Conservation (phyloP, 2,888 invertebrate species). For the Cylindroiulus punctatus region DNA sequence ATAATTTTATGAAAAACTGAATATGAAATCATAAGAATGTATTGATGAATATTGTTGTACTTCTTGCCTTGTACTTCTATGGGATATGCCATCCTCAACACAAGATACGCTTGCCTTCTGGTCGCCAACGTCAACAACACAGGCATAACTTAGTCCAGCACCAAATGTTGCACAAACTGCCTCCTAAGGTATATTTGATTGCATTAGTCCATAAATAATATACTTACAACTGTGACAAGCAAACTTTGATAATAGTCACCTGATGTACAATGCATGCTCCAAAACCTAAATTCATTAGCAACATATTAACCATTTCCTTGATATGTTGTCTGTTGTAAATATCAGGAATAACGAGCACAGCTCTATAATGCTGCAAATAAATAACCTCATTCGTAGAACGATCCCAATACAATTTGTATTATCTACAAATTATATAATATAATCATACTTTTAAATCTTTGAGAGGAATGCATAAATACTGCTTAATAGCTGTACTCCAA, state of each 20-base stretch:
- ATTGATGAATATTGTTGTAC: no score
- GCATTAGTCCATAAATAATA: background rate
- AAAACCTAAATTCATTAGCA: slow-evolving; percentile 84
- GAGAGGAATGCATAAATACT: slow-evolving; percentile 78
- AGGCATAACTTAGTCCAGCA: slow-evolving; percentile 84
- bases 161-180: slow-evolving; percentile 88
- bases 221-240: background rate
- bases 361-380: slow-evolving; percentile 80
- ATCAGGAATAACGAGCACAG: slow-evolving; percentile 88
- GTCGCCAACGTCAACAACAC: slow-evolving; percentile 94
- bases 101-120: slow-evolving; percentile 96
- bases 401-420: background rate
- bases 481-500: slow-evolving; percentile 83
- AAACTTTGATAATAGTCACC: slow-evolving; percentile 67
- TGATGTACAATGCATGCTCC: slow-evolving; percentile 85
- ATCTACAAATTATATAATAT: slow-evolving; percentile 6
- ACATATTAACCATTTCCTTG: slow-evolving; percentile 82
- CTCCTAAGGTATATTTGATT: slow-evolving; percentile 71
- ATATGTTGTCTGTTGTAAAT: slow-evolving; percentile 87
- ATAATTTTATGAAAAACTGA: no score
- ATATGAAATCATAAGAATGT: no score
- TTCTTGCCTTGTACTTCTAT: slow-evolving; percentile 77
- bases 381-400: slow-evolving; percentile 50
- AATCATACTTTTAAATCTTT: slow-evolving; percentile 68
- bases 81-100: slow-evolving; percentile 95